Conservation (phyloP, 37 sponge, comb jelly and placozoan genomes). For the Halisarca cf. caerulea region DNA sequence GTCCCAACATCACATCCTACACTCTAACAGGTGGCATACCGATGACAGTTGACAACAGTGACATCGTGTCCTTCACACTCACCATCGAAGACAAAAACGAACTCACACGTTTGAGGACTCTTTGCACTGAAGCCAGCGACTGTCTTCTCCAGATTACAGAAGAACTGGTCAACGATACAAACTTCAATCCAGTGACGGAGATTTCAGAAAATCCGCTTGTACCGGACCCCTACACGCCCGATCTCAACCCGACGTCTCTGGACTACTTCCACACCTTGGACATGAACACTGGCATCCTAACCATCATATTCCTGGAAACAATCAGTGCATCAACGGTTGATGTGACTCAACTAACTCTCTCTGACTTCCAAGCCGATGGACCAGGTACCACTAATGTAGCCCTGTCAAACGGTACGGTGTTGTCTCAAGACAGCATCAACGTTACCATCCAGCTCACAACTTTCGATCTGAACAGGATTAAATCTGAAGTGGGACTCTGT, state of each 20-base stretch:
- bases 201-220: slow-evolving; percentile 15
- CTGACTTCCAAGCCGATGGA: slow-evolving; percentile 42
- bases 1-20: slow-evolving; percentile 8
- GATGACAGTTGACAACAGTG: slow-evolving; percentile 23
- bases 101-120: slow-evolving; percentile 52
- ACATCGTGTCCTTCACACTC: slow-evolving; percentile 53
- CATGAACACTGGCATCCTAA: slow-evolving; percentile 68
- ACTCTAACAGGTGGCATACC: slow-evolving; percentile 73
- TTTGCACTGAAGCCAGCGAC: slow-evolving; percentile 57
- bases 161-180: slow-evolving; percentile 67
- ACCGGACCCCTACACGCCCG: slow-evolving; percentile 46
- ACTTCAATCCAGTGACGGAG: slow-evolving; percentile 56
- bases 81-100: slow-evolving; percentile 70
- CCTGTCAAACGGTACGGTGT: slow-evolving; percentile 68
- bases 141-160: slow-evolving; percentile 55
- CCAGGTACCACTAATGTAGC: slow-evolving; percentile 30
- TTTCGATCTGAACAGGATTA: slow-evolving; percentile 75
- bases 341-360: slow-evolving; percentile 60
- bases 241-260: slow-evolving; percentile 56
- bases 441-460: slow-evolving; percentile 58
- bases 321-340: slow-evolving; percentile 70
- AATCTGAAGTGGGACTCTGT: slow-evolving; percentile 46
- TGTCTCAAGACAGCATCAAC: slow-evolving; percentile 56
- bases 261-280: slow-evolving; percentile 67
- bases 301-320: slow-evolving; percentile 72